These are phyloP conservation scores for Tanypteryx hageni DNA, from an alignment of 2,888 invertebrate species.

Conservation along the genomic window DNA sequence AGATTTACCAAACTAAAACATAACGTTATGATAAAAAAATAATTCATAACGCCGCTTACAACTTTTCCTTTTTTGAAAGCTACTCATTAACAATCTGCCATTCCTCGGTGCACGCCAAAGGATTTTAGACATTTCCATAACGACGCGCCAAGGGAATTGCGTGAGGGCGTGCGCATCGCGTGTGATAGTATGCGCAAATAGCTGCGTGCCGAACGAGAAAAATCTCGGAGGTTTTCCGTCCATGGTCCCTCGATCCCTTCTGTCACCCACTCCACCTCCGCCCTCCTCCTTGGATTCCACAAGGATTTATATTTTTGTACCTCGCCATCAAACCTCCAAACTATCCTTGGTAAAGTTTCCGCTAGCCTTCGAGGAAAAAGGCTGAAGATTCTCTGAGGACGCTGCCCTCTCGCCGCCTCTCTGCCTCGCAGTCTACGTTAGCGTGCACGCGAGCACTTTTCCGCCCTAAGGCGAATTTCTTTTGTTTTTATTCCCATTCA, in stretches of 20 bases:
- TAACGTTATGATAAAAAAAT: too few species aligned
- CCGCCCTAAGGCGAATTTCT: background rate
- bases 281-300: background rate
- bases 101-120: background rate
- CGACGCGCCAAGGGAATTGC: background rate
- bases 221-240: conserved; percentile 14
- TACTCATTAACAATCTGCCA: background rate
- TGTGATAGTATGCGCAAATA: background rate
- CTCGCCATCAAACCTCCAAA: too few species aligned
- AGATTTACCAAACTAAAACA: too few species aligned
- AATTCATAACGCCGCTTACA: too few species aligned
- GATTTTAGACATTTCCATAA: background rate
- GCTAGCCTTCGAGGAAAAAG: background rate
- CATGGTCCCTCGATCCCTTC: background rate
- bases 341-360: too few species aligned
- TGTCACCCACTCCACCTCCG: background rate
- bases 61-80: too few species aligned
- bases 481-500: conserved; percentile 23
- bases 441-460: background rate
- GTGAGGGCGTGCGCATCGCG: conserved; percentile 15
- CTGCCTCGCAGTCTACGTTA: background rate
- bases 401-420: background rate
- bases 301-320: too few species aligned
- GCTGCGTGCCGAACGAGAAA: conserved; percentile 26
- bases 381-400: conserved; percentile 11